These are phyloP conservation scores for Saccostrea echinata DNA, from an alignment of 1,140 invertebrate genomes.

Conservation along the genomic window DNA sequence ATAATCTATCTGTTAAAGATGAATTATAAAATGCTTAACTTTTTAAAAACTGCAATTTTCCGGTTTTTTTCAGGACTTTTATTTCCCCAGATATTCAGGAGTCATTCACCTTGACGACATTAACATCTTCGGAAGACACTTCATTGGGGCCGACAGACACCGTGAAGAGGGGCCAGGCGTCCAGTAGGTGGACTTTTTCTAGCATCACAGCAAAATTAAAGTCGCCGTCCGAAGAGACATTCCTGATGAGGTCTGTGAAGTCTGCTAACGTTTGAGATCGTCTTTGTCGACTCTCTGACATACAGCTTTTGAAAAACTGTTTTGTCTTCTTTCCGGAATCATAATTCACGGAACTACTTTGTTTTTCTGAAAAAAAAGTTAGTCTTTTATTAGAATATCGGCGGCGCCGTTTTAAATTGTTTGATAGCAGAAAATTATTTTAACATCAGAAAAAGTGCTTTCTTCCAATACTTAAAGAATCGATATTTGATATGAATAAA, in stretches of 20 bases:
- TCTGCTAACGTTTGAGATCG: conserved; percentile 47
- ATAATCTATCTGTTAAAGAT: conserved; percentile 38
- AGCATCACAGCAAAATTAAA: conserved; percentile 60
- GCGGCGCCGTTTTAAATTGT: too few relatives aligned
- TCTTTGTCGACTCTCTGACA: conserved; percentile 49
- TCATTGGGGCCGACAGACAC: conserved; percentile 69
- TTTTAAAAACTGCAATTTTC: neutral
- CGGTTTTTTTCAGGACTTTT: neutral
- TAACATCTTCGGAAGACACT: neutral
- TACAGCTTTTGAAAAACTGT: conserved; percentile 68
- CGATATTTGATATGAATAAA: too few relatives aligned
- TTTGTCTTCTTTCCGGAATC: conserved; percentile 60
- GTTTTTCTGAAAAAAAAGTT: neutral
- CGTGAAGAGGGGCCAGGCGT: conserved; percentile 68
- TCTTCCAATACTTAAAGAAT: too few relatives aligned
- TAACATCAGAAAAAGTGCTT: too few relatives aligned
- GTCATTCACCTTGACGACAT: conserved; percentile 13
- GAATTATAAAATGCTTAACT: neutral
- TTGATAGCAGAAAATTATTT: too few relatives aligned
- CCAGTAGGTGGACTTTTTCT: conserved; percentile 64
- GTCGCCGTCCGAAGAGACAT: conserved; percentile 38
- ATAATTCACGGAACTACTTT: neutral
- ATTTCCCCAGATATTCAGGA: neutral
- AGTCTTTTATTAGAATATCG: too few relatives aligned
- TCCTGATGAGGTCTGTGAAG: conserved; percentile 54